A percentile compares a stretch with the other conserved stretches of the same genome.
Conservation (phyloP, 2,797 vertebrate genomes). For the Tympanoctomys barrerae region DNA sequence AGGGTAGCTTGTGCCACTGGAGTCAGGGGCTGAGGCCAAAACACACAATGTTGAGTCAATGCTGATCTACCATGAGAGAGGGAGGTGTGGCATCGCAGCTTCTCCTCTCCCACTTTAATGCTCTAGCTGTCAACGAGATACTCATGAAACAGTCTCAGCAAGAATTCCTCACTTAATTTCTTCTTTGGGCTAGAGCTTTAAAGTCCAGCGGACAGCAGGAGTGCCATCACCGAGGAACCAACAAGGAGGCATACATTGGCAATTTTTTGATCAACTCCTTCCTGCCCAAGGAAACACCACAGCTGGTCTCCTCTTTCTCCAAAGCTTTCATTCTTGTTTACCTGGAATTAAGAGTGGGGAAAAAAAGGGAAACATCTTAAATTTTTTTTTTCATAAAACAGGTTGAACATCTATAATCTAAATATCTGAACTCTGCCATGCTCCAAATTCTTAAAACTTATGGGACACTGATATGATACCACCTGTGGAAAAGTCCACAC, state of each 20-base stretch:
- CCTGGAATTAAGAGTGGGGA: not conserved
- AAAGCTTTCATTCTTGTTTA: conserved; percentile 36
- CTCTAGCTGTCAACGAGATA: not conserved
- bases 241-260: not conserved
- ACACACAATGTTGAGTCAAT: not conserved
- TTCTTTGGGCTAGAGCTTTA: not conserved
- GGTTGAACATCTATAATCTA: not conserved
- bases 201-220: not conserved
- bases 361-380: too few species aligned
- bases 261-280: not conserved
- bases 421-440: not conserved
- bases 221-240: not conserved
- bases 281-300: not conserved
- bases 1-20: not conserved
- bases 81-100: not conserved
- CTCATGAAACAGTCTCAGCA: not conserved
- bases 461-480: not conserved
- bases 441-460: not conserved
- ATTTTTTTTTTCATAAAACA: not conserved
- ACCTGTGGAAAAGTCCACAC: not conserved
- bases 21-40: not conserved
- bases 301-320: not conserved
- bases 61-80: not conserved
- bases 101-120: not conserved
- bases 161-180: not conserved